phyloP scores from a whole-genome alignment of 2,888 invertebrate species.

The Acrocyrtus sp. region DNA sequence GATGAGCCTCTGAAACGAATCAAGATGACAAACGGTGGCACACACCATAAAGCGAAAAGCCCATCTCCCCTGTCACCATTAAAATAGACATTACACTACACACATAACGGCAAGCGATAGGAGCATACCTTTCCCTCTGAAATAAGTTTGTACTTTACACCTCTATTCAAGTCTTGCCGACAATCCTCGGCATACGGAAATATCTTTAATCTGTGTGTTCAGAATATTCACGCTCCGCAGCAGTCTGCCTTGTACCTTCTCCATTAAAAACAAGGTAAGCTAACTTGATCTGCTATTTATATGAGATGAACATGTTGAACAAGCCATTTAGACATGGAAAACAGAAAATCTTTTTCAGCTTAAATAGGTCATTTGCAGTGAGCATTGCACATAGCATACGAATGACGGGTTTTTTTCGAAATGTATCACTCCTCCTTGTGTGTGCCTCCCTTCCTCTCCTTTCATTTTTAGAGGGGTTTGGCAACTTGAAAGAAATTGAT shows the following conservation, averaged over 20 bases:
- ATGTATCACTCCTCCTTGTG: too few species aligned
- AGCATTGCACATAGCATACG: too few species aligned
- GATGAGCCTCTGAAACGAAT: conserved; percentile 39
- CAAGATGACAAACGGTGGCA: conserved; percentile 58
- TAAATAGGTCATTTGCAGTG: conserved; percentile 21
- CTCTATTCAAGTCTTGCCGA: too few species aligned
- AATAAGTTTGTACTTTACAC: neutral
- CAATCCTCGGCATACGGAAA: too few species aligned
- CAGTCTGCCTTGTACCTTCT: too few species aligned
- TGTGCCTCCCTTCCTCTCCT: too few species aligned
- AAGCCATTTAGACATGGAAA: neutral
- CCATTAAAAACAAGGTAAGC: neutral
- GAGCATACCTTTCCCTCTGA: neutral
- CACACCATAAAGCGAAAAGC: conserved; percentile 56
- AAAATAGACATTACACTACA: conserved; percentile 22
- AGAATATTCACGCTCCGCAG: too few species aligned
- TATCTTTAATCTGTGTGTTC: too few species aligned
- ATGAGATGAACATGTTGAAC: neutral
- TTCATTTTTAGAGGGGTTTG: too few species aligned
- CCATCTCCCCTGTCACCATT: conserved; percentile 55
- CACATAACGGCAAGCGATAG: neutral
- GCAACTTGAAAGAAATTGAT: too few species aligned
- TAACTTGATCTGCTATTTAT: neutral
- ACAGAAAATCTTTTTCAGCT: neutral
- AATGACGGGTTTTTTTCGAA: too few species aligned